Conservation (phyloP, 2,888 invertebrate genomes). For the Diarsia rubi region DNA sequence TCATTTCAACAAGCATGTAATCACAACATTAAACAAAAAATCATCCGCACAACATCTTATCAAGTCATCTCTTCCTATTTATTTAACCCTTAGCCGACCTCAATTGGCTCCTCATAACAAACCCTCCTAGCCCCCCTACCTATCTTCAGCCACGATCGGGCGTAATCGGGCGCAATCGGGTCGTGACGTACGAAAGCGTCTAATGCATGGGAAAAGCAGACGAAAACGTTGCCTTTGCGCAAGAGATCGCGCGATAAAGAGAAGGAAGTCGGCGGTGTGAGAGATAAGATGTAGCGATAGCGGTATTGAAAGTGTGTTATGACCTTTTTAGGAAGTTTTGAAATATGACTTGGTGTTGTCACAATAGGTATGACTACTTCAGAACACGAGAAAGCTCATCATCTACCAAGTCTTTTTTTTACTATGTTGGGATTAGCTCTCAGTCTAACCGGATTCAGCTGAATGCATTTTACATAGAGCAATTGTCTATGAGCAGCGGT, state of each 20-base stretch:
- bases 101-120: conserved; percentile 59
- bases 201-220: conserved; percentile 75
- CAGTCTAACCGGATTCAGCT: too few species aligned
- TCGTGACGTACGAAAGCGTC: conserved; percentile 72
- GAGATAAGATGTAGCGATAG: conserved; percentile 61
- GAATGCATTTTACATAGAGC: too few species aligned
- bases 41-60: conserved; percentile 12
- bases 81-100: conserved; percentile 48
- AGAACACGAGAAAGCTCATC: background rate
- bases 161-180: conserved; percentile 69
- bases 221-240: conserved; percentile 69
- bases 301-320: conserved; percentile 52
- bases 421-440: too few species aligned
- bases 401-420: too few species aligned
- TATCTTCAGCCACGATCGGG: conserved; percentile 68
- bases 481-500: too few species aligned
- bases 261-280: conserved; percentile 66
- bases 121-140: conserved; percentile 1
- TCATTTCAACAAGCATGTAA: background rate
- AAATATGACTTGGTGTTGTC: conserved; percentile 18
- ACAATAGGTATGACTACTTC: background rate
- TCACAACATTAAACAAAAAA: background rate
- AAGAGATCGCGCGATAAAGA: conserved; percentile 70
- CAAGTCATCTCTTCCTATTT: conserved; percentile 47
- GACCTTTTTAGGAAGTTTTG: conserved; percentile 56